phyloP scores from a whole-genome alignment of 2,113 vertebrate genomes.

The Menura novaehollandiae region DNA sequence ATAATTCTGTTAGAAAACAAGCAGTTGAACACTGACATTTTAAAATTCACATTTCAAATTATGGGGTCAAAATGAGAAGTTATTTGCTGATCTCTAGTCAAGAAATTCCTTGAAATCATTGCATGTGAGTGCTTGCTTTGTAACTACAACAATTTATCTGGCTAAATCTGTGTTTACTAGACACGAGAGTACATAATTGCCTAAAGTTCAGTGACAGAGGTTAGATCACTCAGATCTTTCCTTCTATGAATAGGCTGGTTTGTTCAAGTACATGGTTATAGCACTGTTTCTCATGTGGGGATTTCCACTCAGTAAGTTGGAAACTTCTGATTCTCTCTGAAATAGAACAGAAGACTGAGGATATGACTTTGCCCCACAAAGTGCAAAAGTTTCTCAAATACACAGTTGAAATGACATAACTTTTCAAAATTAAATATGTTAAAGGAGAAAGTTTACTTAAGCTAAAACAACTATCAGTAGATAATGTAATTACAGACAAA shows the following conservation, averaged over 20 bases:
- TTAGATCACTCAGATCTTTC: neutral
- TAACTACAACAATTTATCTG: neutral
- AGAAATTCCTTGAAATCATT: neutral
- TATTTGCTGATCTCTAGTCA: neutral
- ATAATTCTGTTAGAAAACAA: neutral
- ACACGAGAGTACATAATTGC: neutral
- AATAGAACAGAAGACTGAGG: neutral
- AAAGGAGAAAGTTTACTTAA: neutral
- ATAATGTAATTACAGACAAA: neutral
- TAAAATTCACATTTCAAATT: neutral
- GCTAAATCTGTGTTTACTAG: slow-evolving; percentile 6
- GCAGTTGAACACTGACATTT: neutral
- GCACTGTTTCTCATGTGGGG: neutral
- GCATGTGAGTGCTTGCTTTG: neutral
- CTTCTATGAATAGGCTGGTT: neutral
- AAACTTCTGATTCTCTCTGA: neutral
- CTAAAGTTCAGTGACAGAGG: neutral
- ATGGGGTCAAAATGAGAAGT: neutral
- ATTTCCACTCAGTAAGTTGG: neutral
- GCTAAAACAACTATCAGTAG: neutral
- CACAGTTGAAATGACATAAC: neutral
- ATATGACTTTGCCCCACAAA: neutral
- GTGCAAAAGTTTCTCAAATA: neutral
- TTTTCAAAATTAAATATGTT: neutral
- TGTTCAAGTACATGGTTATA: neutral